Base-by-base conservation (phyloP, 2,888 invertebrate genomes). In the Tortricodes alternella region DNA sequence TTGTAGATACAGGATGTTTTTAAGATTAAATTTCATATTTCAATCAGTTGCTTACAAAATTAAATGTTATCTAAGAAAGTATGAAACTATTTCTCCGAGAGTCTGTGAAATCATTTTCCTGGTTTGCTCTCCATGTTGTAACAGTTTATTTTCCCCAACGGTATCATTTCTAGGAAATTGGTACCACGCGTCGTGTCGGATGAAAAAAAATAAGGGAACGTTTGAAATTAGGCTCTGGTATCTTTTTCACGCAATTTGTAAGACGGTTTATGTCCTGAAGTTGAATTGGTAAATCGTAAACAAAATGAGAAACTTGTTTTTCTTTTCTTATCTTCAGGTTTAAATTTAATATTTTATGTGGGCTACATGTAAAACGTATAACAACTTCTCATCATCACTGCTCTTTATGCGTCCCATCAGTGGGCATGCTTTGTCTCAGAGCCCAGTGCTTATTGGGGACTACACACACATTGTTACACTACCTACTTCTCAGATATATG, bases 141-240 rank as follows among this genome's bases (percentile, higher is more conserved):
- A 80, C 83, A 75, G 77, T 83, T 88, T 88, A 88, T 84, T 83
- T 85, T 74, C 81, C 88, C 88, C 87, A 65, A 66, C 75, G 88
- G 87, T 83, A 79, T 85, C 88, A 81, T 88, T 76, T 73, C 83
- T 74, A 76, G 81, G 74, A 87, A 83, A 88, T 87, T 86, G 87
- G 85, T 85, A 85, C 76, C 75, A 74, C 74, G 76, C 74, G 83
- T 78, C 74, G 79, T 82, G 83, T 74, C 65, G 71, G 71, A 70
- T 62, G 65, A 67, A 74, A 79, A 83, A 81, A n/a, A n/a, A 76
- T 73, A 76, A 73, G 37, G 34, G 34, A 44, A 24, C 44, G 48
- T 34, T 57, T 49, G 29, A 29, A 51, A 49, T 38, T 46, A 52
- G 60, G 49, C 48, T 49, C 53, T 49, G 60, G 56, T 44, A 56